A percentile compares a stretch with the other conserved stretches of the same genome.
phyloP scores from a whole-genome alignment of 1,140 invertebrate species.

The Zaprionus davidi region DNA sequence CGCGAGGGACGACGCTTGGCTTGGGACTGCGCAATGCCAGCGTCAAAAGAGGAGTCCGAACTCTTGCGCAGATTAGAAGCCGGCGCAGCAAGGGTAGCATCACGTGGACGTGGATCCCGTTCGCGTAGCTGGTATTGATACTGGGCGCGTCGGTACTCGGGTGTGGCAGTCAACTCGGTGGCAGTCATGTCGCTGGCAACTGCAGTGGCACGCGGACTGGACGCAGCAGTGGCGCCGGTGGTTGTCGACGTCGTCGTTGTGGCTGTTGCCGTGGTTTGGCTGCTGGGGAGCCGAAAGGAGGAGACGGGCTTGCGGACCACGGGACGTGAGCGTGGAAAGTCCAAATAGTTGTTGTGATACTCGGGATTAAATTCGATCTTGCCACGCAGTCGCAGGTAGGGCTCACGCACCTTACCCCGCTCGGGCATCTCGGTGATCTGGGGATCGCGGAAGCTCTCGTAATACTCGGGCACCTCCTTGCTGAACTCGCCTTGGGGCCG shows the following conservation, averaged over 20 bases:
- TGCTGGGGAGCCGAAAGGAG: slow-evolving; percentile 72
- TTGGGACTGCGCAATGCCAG: slow-evolving; percentile 25
- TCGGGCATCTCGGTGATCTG: slow-evolving; percentile 81
- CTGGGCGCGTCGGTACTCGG: slow-evolving; percentile 75
- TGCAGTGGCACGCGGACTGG: slow-evolving; percentile 18
- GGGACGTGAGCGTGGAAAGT: slow-evolving; percentile 79
- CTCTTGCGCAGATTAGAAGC: slow-evolving; percentile 54
- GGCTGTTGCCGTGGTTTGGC: slow-evolving; percentile 10
- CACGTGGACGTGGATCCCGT: slow-evolving; percentile 35
- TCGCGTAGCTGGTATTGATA: slow-evolving; percentile 77
- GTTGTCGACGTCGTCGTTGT: slow-evolving; percentile 18
- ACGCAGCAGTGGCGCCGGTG: slow-evolving; percentile 15
- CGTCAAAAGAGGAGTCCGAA: slow-evolving; percentile 64
- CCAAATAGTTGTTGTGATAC: slow-evolving; percentile 77
- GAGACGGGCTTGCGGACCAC: slow-evolving; percentile 78
- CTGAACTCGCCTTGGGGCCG: slow-evolving; percentile 74
- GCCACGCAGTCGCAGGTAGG: slow-evolving; percentile 73
- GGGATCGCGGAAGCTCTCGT: slow-evolving; percentile 83
- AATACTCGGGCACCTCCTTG: slow-evolving; percentile 80
- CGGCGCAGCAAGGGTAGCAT: slow-evolving; percentile 12
- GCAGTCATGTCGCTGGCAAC: slow-evolving; percentile 44
- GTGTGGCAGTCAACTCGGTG: slow-evolving; percentile 66
- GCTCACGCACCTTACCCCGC: slow-evolving; percentile 75
- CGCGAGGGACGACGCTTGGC: slow-evolving; percentile 58
- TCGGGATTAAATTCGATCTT: slow-evolving; percentile 84